Evolutionary conservation across 1,140 invertebrate species (phyloP), one percentile per base, ranked within the genome.

Genomic region (Trichonephila clavipes): DNA sequence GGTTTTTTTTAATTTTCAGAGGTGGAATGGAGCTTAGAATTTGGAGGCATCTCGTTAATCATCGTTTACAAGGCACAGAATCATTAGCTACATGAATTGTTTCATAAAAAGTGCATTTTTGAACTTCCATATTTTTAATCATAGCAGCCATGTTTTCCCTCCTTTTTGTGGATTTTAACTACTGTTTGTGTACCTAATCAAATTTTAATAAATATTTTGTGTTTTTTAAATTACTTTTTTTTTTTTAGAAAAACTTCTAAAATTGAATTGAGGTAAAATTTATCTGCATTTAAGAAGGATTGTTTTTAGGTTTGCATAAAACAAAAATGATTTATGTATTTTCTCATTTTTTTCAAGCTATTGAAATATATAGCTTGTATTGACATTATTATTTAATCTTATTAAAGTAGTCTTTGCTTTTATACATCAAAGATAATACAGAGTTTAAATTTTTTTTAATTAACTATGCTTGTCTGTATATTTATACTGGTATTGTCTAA

Each of bases 11-110:
- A 16, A 94, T 94, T 95, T 95, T 66, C 94, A 97, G 97, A 92
- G 97, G 97, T 40, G 97, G 97, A 86, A 95, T 96, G 14, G 97
- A 97, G 95, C 95, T 97, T 18, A 96, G 96, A 94, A 96, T 97
- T 95, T 97, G 97, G 97, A 96, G 96, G 95, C 96, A 96, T 5
- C 96, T 97, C 61, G 58, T 90, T 40, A 90, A 64, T 66, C 88
- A 89, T 77, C 88, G 88, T 34, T 62, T 72, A 64, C 58, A 59
- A 7, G 21, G n/a, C 83, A 59, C 58, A 12, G 83, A 28, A 85
- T 85, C 83, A 51, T 61, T 61, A n/a, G 83, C 72, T 77, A 77
- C 24, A 77, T 77, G 28, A 77, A 85, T 21, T 85, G 44, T 59
- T n/a, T 85, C 72, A 58, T 83, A 83, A 58, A 51, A 51, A 28